Conservation (phyloP, 2,888 invertebrate species). For the Cheilosia variabilis region DNA sequence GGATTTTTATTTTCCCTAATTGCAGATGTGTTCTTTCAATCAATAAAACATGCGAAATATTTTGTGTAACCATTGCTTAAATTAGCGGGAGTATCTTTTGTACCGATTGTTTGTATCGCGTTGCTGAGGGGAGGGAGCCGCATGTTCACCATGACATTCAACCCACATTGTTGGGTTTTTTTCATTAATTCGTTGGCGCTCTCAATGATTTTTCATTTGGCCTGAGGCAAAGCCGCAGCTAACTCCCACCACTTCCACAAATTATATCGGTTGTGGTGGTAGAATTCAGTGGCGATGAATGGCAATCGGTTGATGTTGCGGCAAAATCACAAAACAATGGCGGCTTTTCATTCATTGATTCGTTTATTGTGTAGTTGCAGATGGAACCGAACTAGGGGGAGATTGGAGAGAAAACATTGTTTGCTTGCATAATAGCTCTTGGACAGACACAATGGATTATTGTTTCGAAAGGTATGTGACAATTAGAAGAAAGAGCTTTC, state of each 20-base stretch:
- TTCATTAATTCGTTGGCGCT: slow-evolving; percentile 62
- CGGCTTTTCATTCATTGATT: slow-evolving; percentile 61
- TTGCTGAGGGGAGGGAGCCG: slow-evolving; percentile 39
- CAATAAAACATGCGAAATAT: slow-evolving; percentile 31
- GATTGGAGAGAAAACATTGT: slow-evolving; percentile 26
- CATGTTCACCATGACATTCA: slow-evolving; percentile 66
- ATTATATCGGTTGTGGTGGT: slow-evolving; percentile 40
- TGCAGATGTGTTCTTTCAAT: slow-evolving; percentile 42
- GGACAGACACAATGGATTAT: slow-evolving; percentile 10
- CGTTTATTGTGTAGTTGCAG: slow-evolving; percentile 19
- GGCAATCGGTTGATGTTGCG: slow-evolving; percentile 60
- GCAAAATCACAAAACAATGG: slow-evolving; percentile 54
- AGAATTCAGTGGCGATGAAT: slow-evolving; percentile 56
- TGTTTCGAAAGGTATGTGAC: slow-evolving; percentile 4
- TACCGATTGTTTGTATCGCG: neutral
- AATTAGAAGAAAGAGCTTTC: slow-evolving; percentile 7
- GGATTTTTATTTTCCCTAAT: slow-evolving; percentile 17
- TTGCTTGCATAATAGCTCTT: slow-evolving; percentile 5
- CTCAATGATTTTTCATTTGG: slow-evolving; percentile 49
- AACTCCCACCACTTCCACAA: slow-evolving; percentile 59
- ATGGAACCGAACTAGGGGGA: slow-evolving; percentile 19
- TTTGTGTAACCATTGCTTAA: slow-evolving; percentile 2
- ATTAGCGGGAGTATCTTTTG: neutral
- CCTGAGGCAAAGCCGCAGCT: slow-evolving; percentile 48
- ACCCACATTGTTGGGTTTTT: slow-evolving; percentile 61